Evolutionary conservation across 2,113 vertebrate species (phyloP).

Genomic region (Upupa epops): DNA sequence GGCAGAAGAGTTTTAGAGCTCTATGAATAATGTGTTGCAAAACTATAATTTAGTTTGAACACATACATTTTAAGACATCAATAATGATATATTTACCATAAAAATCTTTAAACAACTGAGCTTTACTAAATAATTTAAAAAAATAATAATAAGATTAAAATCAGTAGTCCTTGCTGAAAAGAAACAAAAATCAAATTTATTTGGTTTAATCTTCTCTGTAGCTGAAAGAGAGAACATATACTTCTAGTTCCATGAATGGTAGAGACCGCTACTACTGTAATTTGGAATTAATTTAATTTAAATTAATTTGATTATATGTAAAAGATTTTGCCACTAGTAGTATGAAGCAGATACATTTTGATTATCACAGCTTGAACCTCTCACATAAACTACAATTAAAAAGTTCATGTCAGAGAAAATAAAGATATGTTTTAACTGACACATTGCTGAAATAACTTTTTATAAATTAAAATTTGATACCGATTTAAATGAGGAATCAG

Average conservation of each 20-base stretch:
- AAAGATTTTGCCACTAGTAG: background rate
- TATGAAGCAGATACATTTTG: background rate
- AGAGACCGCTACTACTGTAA: background rate
- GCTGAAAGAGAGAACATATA: background rate
- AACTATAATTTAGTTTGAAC: background rate
- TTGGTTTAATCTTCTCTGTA: background rate
- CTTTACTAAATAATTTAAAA: background rate
- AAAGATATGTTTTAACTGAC: background rate
- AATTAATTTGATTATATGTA: background rate
- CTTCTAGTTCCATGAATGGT: background rate
- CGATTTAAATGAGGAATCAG: background rate
- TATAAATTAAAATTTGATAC: background rate
- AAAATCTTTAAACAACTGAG: background rate
- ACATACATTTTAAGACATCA: background rate
- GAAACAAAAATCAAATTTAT: background rate
- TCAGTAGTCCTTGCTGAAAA: background rate
- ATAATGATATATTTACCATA: background rate
- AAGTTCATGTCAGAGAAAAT: background rate
- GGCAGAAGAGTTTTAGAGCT: background rate
- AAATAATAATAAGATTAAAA: background rate
- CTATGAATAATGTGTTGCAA: background rate
- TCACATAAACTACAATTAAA: background rate
- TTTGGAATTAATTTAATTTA: background rate
- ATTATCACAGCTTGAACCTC: background rate
- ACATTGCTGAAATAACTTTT: background rate